Conservation (phyloP, 2,113 vertebrate species). For the Panthera uncia region DNA sequence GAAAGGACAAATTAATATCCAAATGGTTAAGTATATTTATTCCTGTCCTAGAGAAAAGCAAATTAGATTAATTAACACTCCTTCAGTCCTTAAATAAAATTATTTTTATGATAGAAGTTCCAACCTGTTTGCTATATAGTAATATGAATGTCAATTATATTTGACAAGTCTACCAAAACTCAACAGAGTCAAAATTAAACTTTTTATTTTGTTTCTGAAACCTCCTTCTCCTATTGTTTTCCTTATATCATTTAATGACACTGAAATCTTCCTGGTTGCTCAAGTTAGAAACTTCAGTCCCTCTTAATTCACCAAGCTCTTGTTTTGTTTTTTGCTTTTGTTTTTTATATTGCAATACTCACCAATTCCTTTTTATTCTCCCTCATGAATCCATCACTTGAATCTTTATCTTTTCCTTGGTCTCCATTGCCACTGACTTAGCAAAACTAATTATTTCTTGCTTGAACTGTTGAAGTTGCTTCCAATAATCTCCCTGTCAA, state of each 20-base stretch:
- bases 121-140: neutral
- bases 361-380: neutral
- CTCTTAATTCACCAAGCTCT: neutral
- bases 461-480: neutral
- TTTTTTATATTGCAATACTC: neutral
- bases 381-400: neutral
- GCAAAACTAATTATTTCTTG: neutral
- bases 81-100: constrained; percentile 17
- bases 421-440: neutral
- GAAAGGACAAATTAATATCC: neutral
- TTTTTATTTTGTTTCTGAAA: constrained; percentile 28
- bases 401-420: neutral
- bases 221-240: neutral
- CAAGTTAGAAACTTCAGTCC: neutral
- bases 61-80: neutral
- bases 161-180: neutral
- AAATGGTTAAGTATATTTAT: neutral
- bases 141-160: neutral
- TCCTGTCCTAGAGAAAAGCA: neutral
- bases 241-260: neutral
- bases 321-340: neutral
- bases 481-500: neutral
- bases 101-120: constrained; percentile 12
- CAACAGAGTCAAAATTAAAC: neutral
- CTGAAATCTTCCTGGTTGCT: neutral